A percentile compares a stretch with the other conserved stretches of the same genome.
Conservation (phyloP, 2,888 invertebrate genomes). For the Lasioglossum calceatum region DNA sequence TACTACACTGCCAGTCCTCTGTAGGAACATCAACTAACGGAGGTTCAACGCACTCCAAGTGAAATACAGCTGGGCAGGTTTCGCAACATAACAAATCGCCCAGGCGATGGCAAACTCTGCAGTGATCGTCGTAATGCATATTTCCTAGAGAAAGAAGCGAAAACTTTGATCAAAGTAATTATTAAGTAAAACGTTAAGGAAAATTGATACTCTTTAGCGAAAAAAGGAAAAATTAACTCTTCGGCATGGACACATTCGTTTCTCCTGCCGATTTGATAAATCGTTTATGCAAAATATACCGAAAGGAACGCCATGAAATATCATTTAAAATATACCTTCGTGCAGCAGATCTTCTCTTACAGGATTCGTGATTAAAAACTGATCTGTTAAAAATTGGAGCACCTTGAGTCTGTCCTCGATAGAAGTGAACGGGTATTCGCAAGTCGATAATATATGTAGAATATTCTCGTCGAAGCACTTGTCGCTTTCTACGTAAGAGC, state of each 20-base stretch:
- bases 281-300: background rate
- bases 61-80: conserved; percentile 99
- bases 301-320: conserved; percentile 38
- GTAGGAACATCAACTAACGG: conserved; percentile 97
- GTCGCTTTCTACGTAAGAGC: conserved; percentile 96
- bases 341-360: conserved; percentile 97
- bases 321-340: conserved; percentile 88
- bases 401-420: conserved; percentile 92
- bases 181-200: background rate
- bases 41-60: conserved; percentile 98
- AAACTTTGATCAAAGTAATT: background rate
- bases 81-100: conserved; percentile 99
- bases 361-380: conserved; percentile 96
- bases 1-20: conserved; percentile 98
- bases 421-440: conserved; percentile 95
- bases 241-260: conserved; percentile 61
- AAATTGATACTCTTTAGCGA: background rate
- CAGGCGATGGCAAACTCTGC: conserved; percentile 95
- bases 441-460: conserved; percentile 88
- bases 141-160: conserved; percentile 85
- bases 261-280: conserved; percentile 52
- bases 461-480: conserved; percentile 91
- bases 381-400: conserved; percentile 96
- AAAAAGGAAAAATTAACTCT: background rate
- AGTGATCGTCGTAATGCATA: conserved; percentile 97